phyloP scores from a whole-genome alignment of 2,113 vertebrate species.

The Scalopus aquaticus region DNA sequence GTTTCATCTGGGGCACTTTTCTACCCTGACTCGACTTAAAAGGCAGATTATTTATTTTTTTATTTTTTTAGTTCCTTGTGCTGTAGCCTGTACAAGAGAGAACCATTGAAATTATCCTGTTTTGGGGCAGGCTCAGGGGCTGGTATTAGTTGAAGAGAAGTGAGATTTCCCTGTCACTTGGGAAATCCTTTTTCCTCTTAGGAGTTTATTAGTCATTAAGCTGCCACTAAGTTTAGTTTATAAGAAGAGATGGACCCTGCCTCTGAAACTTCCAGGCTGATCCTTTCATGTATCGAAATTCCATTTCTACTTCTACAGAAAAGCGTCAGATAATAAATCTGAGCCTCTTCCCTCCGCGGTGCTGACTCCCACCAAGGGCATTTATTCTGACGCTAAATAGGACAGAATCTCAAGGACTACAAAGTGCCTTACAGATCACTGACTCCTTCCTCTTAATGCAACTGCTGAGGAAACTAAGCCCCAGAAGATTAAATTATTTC shows the following conservation, averaged over 20 bases:
- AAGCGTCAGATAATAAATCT: conserved; percentile 13
- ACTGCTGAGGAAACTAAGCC: background rate
- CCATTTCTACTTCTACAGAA: conserved; percentile 36
- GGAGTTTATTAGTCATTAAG: conserved; percentile 52
- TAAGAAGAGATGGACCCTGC: background rate
- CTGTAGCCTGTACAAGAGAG: background rate
- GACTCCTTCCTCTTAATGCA: background rate
- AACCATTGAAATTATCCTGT: background rate
- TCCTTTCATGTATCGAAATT: conserved; percentile 59
- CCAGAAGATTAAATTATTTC: background rate
- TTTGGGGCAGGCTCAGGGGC: background rate
- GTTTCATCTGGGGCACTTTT: background rate
- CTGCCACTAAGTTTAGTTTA: conserved; percentile 51
- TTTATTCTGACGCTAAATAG: background rate
- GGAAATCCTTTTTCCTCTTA: conserved; percentile 61
- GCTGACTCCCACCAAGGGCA: background rate
- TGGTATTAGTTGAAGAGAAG: conserved; percentile 43
- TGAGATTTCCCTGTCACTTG: conserved; percentile 22
- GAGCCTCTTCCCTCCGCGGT: background rate
- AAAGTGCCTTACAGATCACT: background rate
- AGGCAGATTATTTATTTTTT: conserved; percentile 46
- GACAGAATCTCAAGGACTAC: background rate
- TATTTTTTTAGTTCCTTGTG: background rate
- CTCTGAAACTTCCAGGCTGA: conserved; percentile 22
- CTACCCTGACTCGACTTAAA: background rate